Evolutionary conservation across 2,888 invertebrate genomes (phyloP).

Genomic region (Scelioninae gen. 2): DNA sequence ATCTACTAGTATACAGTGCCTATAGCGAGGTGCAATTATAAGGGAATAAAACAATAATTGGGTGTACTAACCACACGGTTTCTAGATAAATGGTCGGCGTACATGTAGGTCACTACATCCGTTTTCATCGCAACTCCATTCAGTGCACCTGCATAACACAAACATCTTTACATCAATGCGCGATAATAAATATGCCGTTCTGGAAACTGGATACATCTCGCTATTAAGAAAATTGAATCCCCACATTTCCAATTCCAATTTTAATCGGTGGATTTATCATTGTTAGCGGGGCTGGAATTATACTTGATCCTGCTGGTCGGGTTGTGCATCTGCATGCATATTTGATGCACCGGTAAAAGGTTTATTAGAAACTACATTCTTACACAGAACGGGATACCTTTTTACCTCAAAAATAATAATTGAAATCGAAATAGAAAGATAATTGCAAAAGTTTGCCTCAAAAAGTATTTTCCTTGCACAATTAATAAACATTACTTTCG

Average conservation of each 20-base stretch:
- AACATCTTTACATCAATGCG: constrained; percentile 33
- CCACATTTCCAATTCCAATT: constrained; percentile 1
- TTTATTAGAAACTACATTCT: too few species aligned
- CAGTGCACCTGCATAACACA: constrained; percentile 23
- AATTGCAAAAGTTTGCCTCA: too few species aligned
- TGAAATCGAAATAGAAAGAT: too few species aligned
- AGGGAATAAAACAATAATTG: constrained; percentile 50
- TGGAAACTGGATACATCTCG: constrained; percentile 12
- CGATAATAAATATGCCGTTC: constrained; percentile 18
- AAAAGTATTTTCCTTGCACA: too few species aligned
- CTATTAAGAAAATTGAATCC: constrained; percentile 7
- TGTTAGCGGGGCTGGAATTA: too few species aligned
- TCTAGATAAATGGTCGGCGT: constrained; percentile 36
- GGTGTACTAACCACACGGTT: constrained; percentile 41
- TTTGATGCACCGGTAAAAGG: too few species aligned
- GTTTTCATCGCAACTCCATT: constrained; percentile 20
- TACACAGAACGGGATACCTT: too few species aligned
- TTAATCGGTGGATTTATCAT: neutral
- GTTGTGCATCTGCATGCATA: too few species aligned
- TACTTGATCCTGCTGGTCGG: too few species aligned
- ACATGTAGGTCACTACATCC: constrained; percentile 36
- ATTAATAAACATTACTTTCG: too few species aligned
- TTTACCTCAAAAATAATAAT: too few species aligned
- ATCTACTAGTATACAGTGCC: constrained; percentile 33
- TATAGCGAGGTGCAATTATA: constrained; percentile 38